Conservation (phyloP, 1,140 invertebrate genomes). For the Drosophila grimshawi region DNA sequence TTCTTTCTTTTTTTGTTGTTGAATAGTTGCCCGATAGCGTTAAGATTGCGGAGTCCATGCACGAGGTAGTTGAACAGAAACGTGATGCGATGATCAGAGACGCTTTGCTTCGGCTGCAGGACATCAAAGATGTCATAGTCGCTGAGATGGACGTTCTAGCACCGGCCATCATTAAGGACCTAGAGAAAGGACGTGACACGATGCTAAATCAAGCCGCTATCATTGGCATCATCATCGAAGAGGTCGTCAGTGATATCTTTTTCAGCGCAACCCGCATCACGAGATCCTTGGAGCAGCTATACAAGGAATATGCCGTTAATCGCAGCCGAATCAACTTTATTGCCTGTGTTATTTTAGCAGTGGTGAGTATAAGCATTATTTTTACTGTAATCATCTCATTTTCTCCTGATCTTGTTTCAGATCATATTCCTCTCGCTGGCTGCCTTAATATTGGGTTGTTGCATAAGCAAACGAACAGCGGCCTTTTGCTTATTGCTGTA, state of each 20-base stretch:
- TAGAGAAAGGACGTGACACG: conserved; percentile 13
- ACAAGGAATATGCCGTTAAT: conserved; percentile 43
- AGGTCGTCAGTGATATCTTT: conserved; percentile 44
- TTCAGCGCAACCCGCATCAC: conserved; percentile 15
- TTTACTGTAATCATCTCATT: conserved; percentile 4
- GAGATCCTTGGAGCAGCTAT: conserved; percentile 57
- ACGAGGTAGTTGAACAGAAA: neutral
- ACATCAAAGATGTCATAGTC: conserved; percentile 5
- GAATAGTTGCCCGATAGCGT: conserved; percentile 40
- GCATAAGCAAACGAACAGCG: conserved; percentile 91
- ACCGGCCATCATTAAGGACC: conserved; percentile 22
- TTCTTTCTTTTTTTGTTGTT: neutral
- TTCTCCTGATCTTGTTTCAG: conserved; percentile 22
- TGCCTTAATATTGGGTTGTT: conserved; percentile 93
- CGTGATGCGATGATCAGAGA: neutral
- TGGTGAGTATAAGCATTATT: conserved; percentile 67
- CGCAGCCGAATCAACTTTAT: conserved; percentile 59
- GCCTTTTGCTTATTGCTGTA: conserved; percentile 92
- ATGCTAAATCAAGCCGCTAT: conserved; percentile 19
- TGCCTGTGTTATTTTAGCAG: conserved; percentile 85
- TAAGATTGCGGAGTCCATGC: conserved; percentile 12
- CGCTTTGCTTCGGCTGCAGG: neutral
- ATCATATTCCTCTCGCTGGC: conserved; percentile 86
- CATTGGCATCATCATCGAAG: conserved; percentile 41
- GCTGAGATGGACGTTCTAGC: neutral